These are phyloP conservation scores for Acrossocheilus fasciatus DNA, from an alignment of 2,797 vertebrate species.

Conservation along the genomic window DNA sequence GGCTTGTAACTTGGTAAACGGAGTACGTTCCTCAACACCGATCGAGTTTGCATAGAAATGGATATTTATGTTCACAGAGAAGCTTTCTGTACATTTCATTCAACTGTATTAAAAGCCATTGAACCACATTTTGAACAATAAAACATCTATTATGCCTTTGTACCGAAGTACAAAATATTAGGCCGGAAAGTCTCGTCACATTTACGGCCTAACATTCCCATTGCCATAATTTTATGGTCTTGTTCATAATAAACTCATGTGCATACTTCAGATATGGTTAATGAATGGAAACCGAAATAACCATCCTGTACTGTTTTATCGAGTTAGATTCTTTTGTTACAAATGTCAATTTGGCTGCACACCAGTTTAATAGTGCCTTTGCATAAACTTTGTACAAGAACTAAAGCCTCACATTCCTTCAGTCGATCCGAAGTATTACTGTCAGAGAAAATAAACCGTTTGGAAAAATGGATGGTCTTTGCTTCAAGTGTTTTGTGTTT, in stretches of 20 bases:
- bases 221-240: neutral
- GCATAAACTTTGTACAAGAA: constrained; percentile 12
- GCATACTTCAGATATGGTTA: neutral
- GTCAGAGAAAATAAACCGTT: constrained; percentile 20
- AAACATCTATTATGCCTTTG: neutral
- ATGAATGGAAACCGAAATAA: neutral
- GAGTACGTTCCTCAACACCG: neutral
- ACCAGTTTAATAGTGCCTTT: neutral
- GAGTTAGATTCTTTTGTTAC: neutral
- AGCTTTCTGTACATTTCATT: neutral
- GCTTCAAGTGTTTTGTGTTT: constrained; percentile 28
- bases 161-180: neutral
- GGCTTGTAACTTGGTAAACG: neutral
- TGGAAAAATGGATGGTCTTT: constrained; percentile 8
- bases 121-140: neutral
- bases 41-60: neutral
- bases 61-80: neutral
- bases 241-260: neutral
- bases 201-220: neutral
- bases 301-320: neutral
- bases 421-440: neutral
- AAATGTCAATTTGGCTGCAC: neutral
- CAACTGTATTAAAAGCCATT: no score
- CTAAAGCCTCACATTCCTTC: constrained; percentile 20
- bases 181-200: neutral